Evolutionary conservation across 2,888 invertebrate genomes (phyloP).

Genomic region (Drosophila hawaiiensis): DNA sequence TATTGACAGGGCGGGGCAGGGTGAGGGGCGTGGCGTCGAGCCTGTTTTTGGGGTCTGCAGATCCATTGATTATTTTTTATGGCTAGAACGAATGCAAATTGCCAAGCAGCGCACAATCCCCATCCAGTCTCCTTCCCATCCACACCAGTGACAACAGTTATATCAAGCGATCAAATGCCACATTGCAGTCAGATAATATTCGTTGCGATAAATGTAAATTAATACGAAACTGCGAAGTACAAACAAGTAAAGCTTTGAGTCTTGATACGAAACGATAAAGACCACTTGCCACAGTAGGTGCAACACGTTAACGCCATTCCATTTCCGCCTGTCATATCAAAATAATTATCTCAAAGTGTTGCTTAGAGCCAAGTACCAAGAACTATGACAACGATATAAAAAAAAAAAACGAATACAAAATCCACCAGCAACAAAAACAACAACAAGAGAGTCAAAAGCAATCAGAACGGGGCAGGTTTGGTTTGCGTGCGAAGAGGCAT

Average conservation of each 20-base stretch:
- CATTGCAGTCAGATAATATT: slow-evolving; percentile 67
- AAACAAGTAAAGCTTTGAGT: slow-evolving; percentile 38
- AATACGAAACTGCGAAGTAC: slow-evolving; percentile 21
- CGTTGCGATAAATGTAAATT: slow-evolving; percentile 49
- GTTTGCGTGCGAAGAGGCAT: slow-evolving; percentile 59
- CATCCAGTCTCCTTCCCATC: neutral
- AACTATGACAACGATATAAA: slow-evolving; percentile 48
- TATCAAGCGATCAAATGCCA: slow-evolving; percentile 61
- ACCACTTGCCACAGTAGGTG: slow-evolving; percentile 42
- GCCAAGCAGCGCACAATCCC: neutral
- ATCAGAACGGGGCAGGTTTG: slow-evolving; percentile 36
- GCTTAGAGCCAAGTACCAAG: slow-evolving; percentile 57
- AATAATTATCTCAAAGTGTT: slow-evolving; percentile 79
- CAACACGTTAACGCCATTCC: slow-evolving; percentile 80
- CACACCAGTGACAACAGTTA: slow-evolving; percentile 24
- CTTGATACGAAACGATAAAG: slow-evolving; percentile 31
- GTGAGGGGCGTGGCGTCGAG: neutral
- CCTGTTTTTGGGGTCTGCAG: slow-evolving; percentile 1
- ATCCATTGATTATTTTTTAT: slow-evolving; percentile 40
- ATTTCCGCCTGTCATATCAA: slow-evolving; percentile 83
- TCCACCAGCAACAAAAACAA: slow-evolving; percentile 14
- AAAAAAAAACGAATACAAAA: neutral
- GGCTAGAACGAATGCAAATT: slow-evolving; percentile 36
- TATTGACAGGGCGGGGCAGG: slow-evolving; percentile 17
- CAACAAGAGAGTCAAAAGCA: slow-evolving; percentile 12